Evolutionary conservation across 2,113 vertebrate genomes (phyloP), one percentile per base, ranked within the genome.

Genomic region (Corythornis cristatus): DNA sequence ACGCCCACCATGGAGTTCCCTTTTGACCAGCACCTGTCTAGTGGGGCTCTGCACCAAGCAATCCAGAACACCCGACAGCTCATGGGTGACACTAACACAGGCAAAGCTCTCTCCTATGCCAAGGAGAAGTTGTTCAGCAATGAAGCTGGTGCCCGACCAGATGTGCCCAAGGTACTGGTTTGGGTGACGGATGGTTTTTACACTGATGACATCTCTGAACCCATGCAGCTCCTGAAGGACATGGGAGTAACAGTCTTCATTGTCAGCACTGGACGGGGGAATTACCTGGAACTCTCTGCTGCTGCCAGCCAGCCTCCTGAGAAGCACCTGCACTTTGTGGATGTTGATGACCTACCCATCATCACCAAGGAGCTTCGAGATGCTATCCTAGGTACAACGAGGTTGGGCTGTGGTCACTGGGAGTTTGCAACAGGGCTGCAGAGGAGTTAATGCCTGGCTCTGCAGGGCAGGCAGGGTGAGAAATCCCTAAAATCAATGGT

Each of bases 161-260:
- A 96, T 2, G 98, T 99, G 16, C 99, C 99, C 9, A 98, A 99
- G 84, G 99, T 99, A 17, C 93, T 99, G 96, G 98, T 99, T 58
- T 99, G 99, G 99, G 96, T 99, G 92, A 99, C 99, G 0, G 99
- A 99, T 2, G 99, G 99, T 14, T 98, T 98, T 86, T 98, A 99
- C 91, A 99, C 98, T 0, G 99, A 99, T 2, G 98, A 98, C 26
- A 98, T 99, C 94, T 97, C 97, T 1, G 97, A 97, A 85, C 98
- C 98, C 37, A 98, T 98, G 98, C 96, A 94, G 61, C 96, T 97
- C 31, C 97, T 99, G 66, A 98, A 97, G 82, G 97, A 99, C 60
- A 96, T 98, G 83, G 99, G 99, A 0, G 98, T 99, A 29, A 97
- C 98, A 0, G 96, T 99, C 70, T 98, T 99, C 97, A 98, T 99